These are phyloP conservation scores for Unio pictorum DNA, from an alignment of 2,888 invertebrate genomes.

Conservation along the genomic window DNA sequence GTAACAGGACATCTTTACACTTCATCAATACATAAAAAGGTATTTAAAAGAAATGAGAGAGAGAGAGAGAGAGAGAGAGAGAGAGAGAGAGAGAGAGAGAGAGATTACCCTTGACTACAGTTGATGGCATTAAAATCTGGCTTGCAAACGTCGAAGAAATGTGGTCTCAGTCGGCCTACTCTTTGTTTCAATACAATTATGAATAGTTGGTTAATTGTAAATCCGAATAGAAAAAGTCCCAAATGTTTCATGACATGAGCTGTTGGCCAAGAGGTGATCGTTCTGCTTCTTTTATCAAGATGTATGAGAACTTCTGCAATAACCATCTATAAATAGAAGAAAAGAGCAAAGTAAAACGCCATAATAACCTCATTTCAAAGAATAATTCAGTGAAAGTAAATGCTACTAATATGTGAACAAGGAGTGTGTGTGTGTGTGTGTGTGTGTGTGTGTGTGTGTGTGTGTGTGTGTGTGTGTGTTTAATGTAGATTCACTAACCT, in stretches of 20 bases:
- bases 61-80: too few species aligned
- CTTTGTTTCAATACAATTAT: slow-evolving; percentile 95
- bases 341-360: background rate
- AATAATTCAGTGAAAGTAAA: too few species aligned
- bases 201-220: slow-evolving; percentile 85
- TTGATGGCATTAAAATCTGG: slow-evolving; percentile 73
- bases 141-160: slow-evolving; percentile 90
- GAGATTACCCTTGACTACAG: slow-evolving; percentile 27
- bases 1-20: too few species aligned
- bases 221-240: slow-evolving; percentile 84
- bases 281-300: background rate
- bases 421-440: too few species aligned
- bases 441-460: too few species aligned
- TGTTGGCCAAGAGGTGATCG: background rate
- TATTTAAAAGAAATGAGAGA: too few species aligned
- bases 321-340: slow-evolving; percentile 9
- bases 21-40: too few species aligned
- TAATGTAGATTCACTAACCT: too few species aligned
- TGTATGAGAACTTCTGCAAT: slow-evolving; percentile 9
- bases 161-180: slow-evolving; percentile 91
- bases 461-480: too few species aligned
- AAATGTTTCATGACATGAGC: slow-evolving; percentile 11
- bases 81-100: too few species aligned
- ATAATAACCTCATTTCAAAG: too few species aligned
- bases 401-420: too few species aligned